Evolutionary conservation across 2,888 invertebrate genomes (phyloP), one percentile per base, ranked within the genome.

Genomic region (Dryomyza anilis): DNA sequence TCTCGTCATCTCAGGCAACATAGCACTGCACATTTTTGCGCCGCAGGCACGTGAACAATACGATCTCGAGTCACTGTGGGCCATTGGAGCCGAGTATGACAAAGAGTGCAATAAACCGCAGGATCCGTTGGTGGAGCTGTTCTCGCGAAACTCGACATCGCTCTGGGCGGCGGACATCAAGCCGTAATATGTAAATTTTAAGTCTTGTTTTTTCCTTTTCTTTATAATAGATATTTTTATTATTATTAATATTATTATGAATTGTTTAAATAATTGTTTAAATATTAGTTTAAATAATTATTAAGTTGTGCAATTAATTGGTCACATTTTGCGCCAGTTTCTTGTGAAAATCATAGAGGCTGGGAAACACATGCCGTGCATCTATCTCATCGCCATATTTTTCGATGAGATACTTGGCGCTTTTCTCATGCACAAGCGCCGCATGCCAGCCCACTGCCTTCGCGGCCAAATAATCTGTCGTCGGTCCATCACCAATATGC

Each of bases 21-120:
- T 97, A 74, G 93, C 93, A 4, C 83, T 98, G 33, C 97, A 98
- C 77, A 87, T 98, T 71, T 94, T 97, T 82, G 89, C 91, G 30
- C 85, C 86, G 12, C 85, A 88, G 71, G 86, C 88, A 1, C 86
- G 98, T 72, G 82, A 85, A 69, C 77, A 85, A 6, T 96, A 95
- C 81, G 96, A 97, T 83, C 85, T 98, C 69, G 98, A 98, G 82
- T 91, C 91, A 0, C 84, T 98, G 36, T 98, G 97, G 98, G 87
- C 93, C 43, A 88, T 96, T 19, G 97, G 97, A 2, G 84, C 89
- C 0, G 86, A 93, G 75, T 93, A 87, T 85, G 96, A 96, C 82
- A 87, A 87, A 48, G 86, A 90, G 77, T 86, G 82, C 29, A 88
- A 89, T 72, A 87, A 87, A 75, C 86, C 85, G 12, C 77, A 84